A percentile compares a stretch with the other conserved stretches of the same genome.
Evolutionary conservation across 2,113 vertebrate species (phyloP).

Genomic region (Baryphthengus martii): DNA sequence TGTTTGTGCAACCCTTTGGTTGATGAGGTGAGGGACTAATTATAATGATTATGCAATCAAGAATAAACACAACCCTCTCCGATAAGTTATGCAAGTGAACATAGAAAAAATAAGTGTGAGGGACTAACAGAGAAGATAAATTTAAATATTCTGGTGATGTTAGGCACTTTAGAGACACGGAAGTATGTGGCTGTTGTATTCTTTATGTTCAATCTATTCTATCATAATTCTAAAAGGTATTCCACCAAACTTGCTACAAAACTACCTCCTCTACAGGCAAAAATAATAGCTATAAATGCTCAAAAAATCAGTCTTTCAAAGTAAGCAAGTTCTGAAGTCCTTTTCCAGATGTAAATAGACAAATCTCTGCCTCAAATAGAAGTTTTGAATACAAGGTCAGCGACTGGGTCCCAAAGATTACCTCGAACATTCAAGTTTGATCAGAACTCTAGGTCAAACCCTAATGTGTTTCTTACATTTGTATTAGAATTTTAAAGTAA

Average conservation of each 20-base stretch:
- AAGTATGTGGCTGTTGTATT: background rate
- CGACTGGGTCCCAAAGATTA: background rate
- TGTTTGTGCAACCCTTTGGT: background rate
- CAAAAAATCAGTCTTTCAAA: background rate
- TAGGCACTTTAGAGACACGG: background rate
- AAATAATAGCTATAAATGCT: background rate
- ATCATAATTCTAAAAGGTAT: background rate
- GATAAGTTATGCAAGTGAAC: background rate
- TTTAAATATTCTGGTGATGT: background rate
- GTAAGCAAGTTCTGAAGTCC: background rate
- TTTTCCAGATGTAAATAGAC: background rate
- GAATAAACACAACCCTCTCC: background rate
- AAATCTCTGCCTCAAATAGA: background rate
- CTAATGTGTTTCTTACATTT: background rate
- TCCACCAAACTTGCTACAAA: background rate
- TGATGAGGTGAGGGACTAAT: conserved; percentile 22
- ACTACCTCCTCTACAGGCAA: background rate
- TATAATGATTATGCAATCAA: conserved; percentile 13
- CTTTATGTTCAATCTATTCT: background rate
- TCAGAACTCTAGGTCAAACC: background rate
- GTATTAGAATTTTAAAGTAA: background rate
- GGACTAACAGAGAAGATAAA: background rate
- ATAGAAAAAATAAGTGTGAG: background rate
- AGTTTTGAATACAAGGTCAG: background rate
- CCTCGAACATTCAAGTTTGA: background rate